A percentile compares a stretch with the other conserved stretches of the same genome.
These are phyloP conservation scores for Dolomedes plantarius DNA, from an alignment of 2,888 invertebrate genomes.

Conservation along the genomic window DNA sequence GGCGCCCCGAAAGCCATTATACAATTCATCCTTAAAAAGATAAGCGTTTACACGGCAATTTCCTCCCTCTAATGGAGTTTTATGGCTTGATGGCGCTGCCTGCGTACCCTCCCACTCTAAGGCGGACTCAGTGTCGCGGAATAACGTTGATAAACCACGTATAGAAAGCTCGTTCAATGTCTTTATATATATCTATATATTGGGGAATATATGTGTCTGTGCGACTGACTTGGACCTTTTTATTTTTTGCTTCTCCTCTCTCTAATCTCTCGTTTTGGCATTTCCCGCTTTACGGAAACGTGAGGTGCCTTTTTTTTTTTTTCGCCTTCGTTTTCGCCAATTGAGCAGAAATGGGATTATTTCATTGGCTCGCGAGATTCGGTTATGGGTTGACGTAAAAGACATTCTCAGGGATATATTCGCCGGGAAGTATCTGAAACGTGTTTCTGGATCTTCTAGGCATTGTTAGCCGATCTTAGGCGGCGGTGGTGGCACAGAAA, in stretches of 20 bases:
- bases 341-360: slow-evolving; percentile 20
- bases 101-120: slow-evolving; percentile 10
- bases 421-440: slow-evolving; percentile 1
- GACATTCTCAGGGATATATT: background rate
- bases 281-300: slow-evolving; percentile 15
- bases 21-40: slow-evolving; percentile 72
- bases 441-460: background rate
- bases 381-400: slow-evolving; percentile 12
- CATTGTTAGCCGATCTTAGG: background rate
- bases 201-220: slow-evolving; percentile 5
- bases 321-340: slow-evolving; percentile 17
- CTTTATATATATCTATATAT: slow-evolving; percentile 7
- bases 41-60: slow-evolving; percentile 72
- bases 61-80: slow-evolving; percentile 72
- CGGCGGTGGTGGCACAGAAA: background rate
- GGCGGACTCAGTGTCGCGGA: slow-evolving; percentile 40
- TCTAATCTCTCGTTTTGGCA: slow-evolving; percentile 7
- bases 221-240: background rate
- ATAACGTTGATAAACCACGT: slow-evolving; percentile 64
- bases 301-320: slow-evolving; percentile 13
- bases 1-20: slow-evolving; percentile 68
- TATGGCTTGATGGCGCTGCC: slow-evolving; percentile 54
- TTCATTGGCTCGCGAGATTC: slow-evolving; percentile 18
- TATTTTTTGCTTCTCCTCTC: background rate
- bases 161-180: slow-evolving; percentile 14